Conservation (phyloP, 2,113 vertebrate genomes). For the Strix uralensis region DNA sequence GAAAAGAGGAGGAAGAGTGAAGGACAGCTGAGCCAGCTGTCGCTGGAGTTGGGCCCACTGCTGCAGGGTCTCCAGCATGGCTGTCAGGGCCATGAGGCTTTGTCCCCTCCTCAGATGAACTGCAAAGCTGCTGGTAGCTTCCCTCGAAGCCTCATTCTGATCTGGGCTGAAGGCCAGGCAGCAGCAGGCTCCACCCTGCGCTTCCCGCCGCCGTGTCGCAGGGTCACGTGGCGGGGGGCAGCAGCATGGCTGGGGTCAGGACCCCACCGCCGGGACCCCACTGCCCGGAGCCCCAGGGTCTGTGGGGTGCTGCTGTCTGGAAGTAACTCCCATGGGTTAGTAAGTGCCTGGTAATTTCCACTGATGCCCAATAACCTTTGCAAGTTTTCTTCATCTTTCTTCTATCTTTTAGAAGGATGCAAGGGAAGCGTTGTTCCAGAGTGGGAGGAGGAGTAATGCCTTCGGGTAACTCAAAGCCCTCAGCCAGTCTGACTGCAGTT, state of each 20-base stretch:
- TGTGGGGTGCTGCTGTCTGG: not conserved
- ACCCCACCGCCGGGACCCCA: too few relatives aligned
- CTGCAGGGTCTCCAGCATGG: rapidly evolving
- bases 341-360: not conserved
- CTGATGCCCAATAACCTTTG: not conserved
- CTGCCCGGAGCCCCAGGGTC: rapidly evolving
- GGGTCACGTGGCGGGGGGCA: not conserved
- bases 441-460: not conserved
- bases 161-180: rapidly evolving
- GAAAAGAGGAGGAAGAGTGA: not conserved
- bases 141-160: not conserved
- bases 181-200: not conserved
- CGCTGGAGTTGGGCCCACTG: rapidly evolving
- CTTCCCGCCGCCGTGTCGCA: too few relatives aligned
- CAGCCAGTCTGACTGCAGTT: not conserved
- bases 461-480: not conserved
- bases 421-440: too few relatives aligned
- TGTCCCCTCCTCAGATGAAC: rapidly evolving
- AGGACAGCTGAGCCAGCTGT: not conserved
- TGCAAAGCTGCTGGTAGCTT: rapidly evolving
- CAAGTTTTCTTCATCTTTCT: not conserved
- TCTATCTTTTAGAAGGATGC: not conserved
- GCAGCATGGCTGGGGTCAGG: too few relatives aligned
- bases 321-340: not conserved
- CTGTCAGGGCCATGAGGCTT: not conserved